Evolutionary conservation across 2,797 vertebrate genomes (phyloP).

Genomic region (Acanthurus leucopareius): DNA sequence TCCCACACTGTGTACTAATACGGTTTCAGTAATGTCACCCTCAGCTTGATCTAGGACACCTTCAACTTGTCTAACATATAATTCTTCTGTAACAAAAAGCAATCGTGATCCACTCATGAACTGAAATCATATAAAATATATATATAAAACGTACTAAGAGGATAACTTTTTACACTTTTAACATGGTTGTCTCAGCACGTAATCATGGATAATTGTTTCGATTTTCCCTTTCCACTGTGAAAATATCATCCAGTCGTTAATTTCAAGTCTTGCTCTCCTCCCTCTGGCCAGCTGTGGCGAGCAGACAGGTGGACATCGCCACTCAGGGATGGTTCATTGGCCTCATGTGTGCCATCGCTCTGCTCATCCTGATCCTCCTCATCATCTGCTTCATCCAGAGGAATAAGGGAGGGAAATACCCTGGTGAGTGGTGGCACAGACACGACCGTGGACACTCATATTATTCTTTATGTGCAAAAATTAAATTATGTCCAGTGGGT

Average conservation of each 20-base stretch:
- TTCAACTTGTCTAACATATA: conserved; percentile 62
- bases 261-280: conserved; percentile 35
- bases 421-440: conserved; percentile 85
- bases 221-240: neutral
- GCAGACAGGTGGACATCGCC: conserved; percentile 97
- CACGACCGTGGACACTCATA: neutral
- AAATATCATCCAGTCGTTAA: conserved; percentile 12
- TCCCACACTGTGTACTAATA: conserved; percentile 35
- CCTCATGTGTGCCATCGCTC: conserved; percentile 98
- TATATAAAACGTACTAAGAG: conserved; percentile 2
- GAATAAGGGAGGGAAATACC: conserved; percentile 99
- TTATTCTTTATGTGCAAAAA: neutral
- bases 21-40: conserved; percentile 23
- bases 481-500: neutral
- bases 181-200: conserved; percentile 27
- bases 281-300: conserved; percentile 90
- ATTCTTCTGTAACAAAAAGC: conserved; percentile 40
- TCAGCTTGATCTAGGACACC: conserved; percentile 37
- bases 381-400: conserved; percentile 99
- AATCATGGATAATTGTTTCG: neutral
- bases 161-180: neutral
- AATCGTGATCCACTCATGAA: conserved; percentile 40
- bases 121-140: conserved; percentile 27
- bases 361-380: conserved; percentile 97
- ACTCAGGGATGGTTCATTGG: conserved; percentile 99